These are phyloP conservation scores for Venustoraphidia nigricollis DNA, from an alignment of 2,888 invertebrate genomes.

Conservation along the genomic window DNA sequence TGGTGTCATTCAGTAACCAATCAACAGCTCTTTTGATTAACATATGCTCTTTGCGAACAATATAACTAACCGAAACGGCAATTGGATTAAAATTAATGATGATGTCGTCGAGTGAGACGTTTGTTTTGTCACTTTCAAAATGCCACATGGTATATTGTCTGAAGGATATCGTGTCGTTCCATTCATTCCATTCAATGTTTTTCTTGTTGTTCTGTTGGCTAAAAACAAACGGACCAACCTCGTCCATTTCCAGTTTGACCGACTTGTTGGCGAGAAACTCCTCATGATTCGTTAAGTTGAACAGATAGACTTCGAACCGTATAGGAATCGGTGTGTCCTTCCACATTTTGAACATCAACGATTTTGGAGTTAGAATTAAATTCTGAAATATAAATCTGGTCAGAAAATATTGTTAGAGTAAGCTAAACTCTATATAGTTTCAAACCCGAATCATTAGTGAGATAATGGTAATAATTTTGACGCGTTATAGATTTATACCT, in stretches of 20 bases:
- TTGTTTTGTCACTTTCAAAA: slow-evolving; percentile 47
- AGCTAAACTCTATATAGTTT: too few relatives aligned
- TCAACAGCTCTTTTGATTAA: slow-evolving; percentile 29
- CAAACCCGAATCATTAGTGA: too few relatives aligned
- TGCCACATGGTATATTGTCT: slow-evolving; percentile 52
- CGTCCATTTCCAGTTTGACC: slow-evolving; percentile 36
- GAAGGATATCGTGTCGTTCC: slow-evolving; percentile 56
- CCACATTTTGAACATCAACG: slow-evolving; percentile 51
- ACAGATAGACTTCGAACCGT: slow-evolving; percentile 50
- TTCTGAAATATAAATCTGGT: slow-evolving; percentile 30
- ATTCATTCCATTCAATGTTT: slow-evolving; percentile 33
- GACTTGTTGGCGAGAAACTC: slow-evolving; percentile 28
- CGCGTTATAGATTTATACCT: too few relatives aligned
- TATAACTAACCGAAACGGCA: slow-evolving; percentile 43
- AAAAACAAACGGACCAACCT: slow-evolving; percentile 53
- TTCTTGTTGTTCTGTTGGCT: slow-evolving; percentile 33
- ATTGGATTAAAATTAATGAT: slow-evolving; percentile 57
- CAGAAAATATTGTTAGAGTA: too few relatives aligned
- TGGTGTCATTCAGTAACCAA: slow-evolving; percentile 30
- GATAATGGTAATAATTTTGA: too few relatives aligned
- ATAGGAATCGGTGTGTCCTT: slow-evolving; percentile 57
- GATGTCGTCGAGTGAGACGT: slow-evolving; percentile 42
- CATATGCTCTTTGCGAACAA: slow-evolving; percentile 27
- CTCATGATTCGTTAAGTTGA: slow-evolving; percentile 53
- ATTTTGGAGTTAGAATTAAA: slow-evolving; percentile 39